Base-by-base conservation (phyloP, 2,797 vertebrate species). In the Sparus aurata region DNA sequence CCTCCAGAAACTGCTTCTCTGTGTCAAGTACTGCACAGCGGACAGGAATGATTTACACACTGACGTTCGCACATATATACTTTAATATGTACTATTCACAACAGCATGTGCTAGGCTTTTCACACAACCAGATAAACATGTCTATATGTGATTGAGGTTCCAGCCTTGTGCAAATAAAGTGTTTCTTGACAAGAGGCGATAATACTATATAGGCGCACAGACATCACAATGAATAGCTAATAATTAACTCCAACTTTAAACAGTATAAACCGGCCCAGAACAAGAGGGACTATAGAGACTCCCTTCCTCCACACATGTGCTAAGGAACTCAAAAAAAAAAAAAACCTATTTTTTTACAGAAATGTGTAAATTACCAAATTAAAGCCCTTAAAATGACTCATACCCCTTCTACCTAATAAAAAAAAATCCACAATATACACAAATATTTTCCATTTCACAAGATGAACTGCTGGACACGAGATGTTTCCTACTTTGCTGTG, bases 1-100 rank as follows among this genome's bases (percentile, higher is more conserved):
- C 97, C 62, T 96, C 89, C 1, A 98, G 97, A 87, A 97, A 98
- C 82, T 93, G 88, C 92, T 94, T 97, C 91, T 99, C 97, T 38
- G 89, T 87, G 62, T 96, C 94, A 25, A 99, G 92, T 72, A 98
- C 97, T 99, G 88, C 3, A 87, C 27, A 82, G 27, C 34, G 57
- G 20, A 46, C 2, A 64, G 41, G 22, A 43, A 53, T 2, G 13
- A 25, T 72, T 77, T 27, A 45, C n/a, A 65, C 18, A 43, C 38
- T n/a, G 1, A 11, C 43, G 54, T 66, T 67, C 12, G 43, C 9
- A 68, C 25, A 22, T 17, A 27, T 23, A 23, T 47, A 25, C 22
- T 45, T 8, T 18, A 50, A 7, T 17, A 49, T 68, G 60, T 45
- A 20, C 27, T 27, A 71, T 18, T 49, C 12, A 34, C 18, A 6